Evolutionary conservation across 2,113 vertebrate genomes (phyloP), one percentile per base, ranked within the genome.

Genomic region (Proterorhinus semilunaris): DNA sequence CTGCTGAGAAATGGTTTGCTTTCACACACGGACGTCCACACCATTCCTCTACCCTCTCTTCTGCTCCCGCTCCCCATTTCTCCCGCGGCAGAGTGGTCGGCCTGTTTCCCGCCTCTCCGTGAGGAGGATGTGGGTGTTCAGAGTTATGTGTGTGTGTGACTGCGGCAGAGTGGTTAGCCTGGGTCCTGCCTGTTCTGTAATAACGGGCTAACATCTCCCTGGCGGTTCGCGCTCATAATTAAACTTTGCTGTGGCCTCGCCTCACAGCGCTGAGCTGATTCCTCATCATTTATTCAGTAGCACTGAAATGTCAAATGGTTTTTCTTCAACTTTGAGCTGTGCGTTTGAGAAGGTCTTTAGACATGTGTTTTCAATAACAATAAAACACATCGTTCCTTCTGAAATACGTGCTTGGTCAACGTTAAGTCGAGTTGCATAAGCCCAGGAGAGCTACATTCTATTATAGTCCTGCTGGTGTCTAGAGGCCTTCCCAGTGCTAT

Each of bases 191-290:
- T 36, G 27, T 36, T 36, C 59, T 88, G 87, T 86, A 74, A 87
- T 90, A 86, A 91, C 88, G 72, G 64, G 82, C 78, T 75, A 46
- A 58, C 62, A 75, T 65, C 75, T 82, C 84, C 74, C 66, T 52
- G 53, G 68, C 83, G 83, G 82, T 92, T 82, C 78, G 76, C 79
- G 75, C 79, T 79, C 65, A 80, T 91, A 92, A 93, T 91, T 91
- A 92, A 93, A 89, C 87, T 84, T 86, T 67, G 88, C 88, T 84
- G 89, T 78, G 71, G 72, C 84, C 83, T 92, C 87, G 87, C 84
- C 90, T 88, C 78, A 80, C 82, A 84, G 90, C 87, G 84, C 85
- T 84, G 80, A 86, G 83, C 85, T 86, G 69, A 77, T 85, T 86
- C 86, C 67, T 76, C 85, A 87, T 87, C 62, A 91, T 90, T 90